Evolutionary conservation across 2,113 vertebrate genomes (phyloP), one percentile per base, ranked within the genome.

Genomic region (Macquaria australasica): DNA sequence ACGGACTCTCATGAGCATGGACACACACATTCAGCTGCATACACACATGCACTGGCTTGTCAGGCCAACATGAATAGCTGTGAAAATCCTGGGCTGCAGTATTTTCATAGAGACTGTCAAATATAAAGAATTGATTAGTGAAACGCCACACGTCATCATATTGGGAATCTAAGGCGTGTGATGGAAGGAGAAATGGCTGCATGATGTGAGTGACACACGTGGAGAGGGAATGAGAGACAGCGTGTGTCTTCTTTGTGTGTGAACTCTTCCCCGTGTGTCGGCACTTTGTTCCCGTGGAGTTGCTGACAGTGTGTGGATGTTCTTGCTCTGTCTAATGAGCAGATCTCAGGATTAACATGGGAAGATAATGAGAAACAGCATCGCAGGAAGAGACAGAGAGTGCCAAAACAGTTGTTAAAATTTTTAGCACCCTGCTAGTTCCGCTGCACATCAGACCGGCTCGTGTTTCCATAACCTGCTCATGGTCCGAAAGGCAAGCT

Each of bases 281-380:
- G 68, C 74, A 77, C 83, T 75, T 87, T 86, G 64, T 83, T 90
- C 87, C 73, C 3, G 73, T 48, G 68, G 89, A 91, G 85, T 34
- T 83, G 87, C 90, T 85, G 90, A 91, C 87, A 88, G 88, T 34
- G 90, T 88, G 87, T 73, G 72, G 83, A 90, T 91, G 89, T 90
- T 90, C 79, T 69, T 53, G 53, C 75, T 78, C 60, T 73, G 81
- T 91, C 73, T 92, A 88, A 90, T 88, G 88, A 91, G 83, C 73
- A 90, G 81, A 89, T 88, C 60, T 75, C 43, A 8, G 80, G 84
- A 93, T 93, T 88, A 93, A 88, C 79, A 85, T 59, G 1, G 56
- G 75, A 66, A 60, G 66, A 80, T 87, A 89, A 91, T 87, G 77
- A 88, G 73, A 82, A 91, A 72, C 77, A 75, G 81, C 84, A 67